Conservation (phyloP, 2,888 invertebrate species). For the Cheilosia impressa region DNA sequence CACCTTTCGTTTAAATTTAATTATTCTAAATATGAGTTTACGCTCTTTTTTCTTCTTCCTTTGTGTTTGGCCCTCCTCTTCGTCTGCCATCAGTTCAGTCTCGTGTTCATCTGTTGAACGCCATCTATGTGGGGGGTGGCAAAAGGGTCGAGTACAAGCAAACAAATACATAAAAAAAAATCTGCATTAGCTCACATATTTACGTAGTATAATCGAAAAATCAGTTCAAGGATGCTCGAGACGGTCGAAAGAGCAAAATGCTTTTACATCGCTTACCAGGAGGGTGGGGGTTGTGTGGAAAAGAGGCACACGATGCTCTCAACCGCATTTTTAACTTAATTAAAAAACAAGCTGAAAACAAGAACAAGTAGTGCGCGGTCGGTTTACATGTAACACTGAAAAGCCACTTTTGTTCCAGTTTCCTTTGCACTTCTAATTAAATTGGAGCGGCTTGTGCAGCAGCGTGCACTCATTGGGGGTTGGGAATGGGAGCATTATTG, state of each 20-base stretch:
- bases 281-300: not conserved
- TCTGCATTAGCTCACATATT: constrained; percentile 39
- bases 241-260: constrained; percentile 26
- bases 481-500: not conserved
- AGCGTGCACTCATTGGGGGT: constrained; percentile 12
- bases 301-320: constrained; percentile 5
- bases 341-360: constrained; percentile 48
- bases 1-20: constrained; percentile 80
- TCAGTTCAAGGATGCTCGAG: constrained; percentile 73
- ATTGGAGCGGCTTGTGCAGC: constrained; percentile 35
- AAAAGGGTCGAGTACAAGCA: constrained; percentile 18
- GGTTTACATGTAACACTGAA: constrained; percentile 30
- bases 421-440: constrained; percentile 47
- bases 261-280: not conserved
- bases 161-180: constrained; percentile 34
- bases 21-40: constrained; percentile 79
- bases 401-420: constrained; percentile 59
- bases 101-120: constrained; percentile 80
- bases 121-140: constrained; percentile 51
- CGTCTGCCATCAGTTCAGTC: constrained; percentile 80
- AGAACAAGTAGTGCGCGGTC: constrained; percentile 10
- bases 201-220: constrained; percentile 34
- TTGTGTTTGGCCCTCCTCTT: constrained; percentile 76
- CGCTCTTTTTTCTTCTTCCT: constrained; percentile 66
- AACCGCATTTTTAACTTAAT: constrained; percentile 65